Conservation (phyloP, 2,797 vertebrate genomes). For the Dallia pectoralis region DNA sequence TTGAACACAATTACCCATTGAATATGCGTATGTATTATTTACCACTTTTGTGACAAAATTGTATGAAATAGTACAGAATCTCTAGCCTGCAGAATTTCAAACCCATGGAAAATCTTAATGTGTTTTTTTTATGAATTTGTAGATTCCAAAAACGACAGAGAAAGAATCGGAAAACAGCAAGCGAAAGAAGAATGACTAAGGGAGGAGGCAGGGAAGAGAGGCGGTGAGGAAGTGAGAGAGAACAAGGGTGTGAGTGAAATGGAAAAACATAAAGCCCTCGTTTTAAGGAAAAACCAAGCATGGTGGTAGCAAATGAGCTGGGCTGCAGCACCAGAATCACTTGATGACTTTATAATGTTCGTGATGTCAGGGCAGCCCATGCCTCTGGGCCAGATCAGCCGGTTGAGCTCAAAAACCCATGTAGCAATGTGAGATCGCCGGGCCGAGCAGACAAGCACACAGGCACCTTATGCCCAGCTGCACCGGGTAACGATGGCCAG, state of each 20-base stretch:
- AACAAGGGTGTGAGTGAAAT: neutral
- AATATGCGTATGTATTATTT: neutral
- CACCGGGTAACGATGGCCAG: neutral
- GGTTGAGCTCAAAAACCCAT: neutral
- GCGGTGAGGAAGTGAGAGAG: neutral
- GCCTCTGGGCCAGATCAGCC: neutral
- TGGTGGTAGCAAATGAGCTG: neutral
- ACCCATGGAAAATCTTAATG: neutral
- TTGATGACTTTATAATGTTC: constrained; percentile 15
- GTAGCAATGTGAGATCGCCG: too few species aligned
- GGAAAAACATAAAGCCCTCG: neutral
- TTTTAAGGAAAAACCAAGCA: constrained; percentile 7
- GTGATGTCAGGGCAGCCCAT: neutral
- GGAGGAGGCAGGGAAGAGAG: neutral
- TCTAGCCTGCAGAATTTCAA: neutral
- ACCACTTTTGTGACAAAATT: neutral
- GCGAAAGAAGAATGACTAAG: neutral
- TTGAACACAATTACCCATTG: too few species aligned
- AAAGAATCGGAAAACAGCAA: too few species aligned
- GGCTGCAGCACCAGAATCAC: neutral
- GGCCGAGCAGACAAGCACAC: neutral
- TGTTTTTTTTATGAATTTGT: neutral
- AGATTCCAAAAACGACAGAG: neutral
- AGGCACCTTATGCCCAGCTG: neutral
- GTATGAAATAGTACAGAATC: neutral